Evolutionary conservation across 2,888 invertebrate genomes (phyloP).

Genomic region (Platypus cylindrus): DNA sequence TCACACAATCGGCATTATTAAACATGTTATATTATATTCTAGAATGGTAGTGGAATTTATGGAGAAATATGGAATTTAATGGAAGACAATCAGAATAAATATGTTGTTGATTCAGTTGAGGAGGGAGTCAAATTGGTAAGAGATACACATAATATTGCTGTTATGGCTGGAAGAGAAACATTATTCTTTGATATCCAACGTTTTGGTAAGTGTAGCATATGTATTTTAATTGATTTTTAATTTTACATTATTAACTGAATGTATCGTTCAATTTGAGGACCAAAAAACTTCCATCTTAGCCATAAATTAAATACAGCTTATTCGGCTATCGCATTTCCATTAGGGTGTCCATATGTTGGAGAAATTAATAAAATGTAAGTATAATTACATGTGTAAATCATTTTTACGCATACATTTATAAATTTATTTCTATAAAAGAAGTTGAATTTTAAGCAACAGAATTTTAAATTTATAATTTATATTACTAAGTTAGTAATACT

Average conservation of each 20-base stretch:
- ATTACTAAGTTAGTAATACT: too few species aligned
- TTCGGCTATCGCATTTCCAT: slow-evolving; percentile 64
- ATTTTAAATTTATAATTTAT: too few species aligned
- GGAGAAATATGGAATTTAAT: slow-evolving; percentile 55
- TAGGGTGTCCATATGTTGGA: slow-evolving; percentile 62
- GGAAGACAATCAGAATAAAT: slow-evolving; percentile 36
- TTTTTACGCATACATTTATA: too few species aligned
- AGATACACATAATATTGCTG: slow-evolving; percentile 46
- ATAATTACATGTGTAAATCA: too few species aligned
- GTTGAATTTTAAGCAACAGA: too few species aligned
- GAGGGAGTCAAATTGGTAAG: slow-evolving; percentile 54
- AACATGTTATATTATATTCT: too few species aligned
- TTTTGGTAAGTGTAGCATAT: slow-evolving; percentile 43
- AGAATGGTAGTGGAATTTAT: slow-evolving; percentile 59
- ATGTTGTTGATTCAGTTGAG: slow-evolving; percentile 57
- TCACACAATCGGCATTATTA: too few species aligned
- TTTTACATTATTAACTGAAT: not conserved
- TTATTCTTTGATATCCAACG: slow-evolving; percentile 62
- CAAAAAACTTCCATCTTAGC: slow-evolving; percentile 57
- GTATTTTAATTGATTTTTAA: not conserved
- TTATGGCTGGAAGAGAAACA: slow-evolving; percentile 63
- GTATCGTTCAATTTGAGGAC: slow-evolving; percentile 32
- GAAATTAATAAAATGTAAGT: slow-evolving; percentile 60
- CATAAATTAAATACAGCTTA: slow-evolving; percentile 66
- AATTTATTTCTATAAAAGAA: too few species aligned